phyloP scores from a whole-genome alignment of 2,113 vertebrate genomes.

The Cololabis saira region DNA sequence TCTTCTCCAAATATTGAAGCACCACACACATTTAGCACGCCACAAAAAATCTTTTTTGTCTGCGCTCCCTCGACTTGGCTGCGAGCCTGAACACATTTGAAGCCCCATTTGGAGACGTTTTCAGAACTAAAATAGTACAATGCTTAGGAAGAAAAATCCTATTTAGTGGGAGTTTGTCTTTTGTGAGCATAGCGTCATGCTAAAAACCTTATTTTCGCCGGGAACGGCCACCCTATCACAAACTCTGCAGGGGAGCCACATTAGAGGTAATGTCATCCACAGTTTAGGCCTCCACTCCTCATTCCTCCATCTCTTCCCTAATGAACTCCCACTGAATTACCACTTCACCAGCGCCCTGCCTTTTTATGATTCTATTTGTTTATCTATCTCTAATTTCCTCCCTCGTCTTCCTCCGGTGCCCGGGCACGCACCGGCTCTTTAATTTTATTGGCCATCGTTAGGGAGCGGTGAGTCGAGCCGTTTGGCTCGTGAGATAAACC shows the following conservation, averaged over 20 bases:
- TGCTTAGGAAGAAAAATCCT: slow-evolving; percentile 73
- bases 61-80: slow-evolving; percentile 62
- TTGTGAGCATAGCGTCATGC: slow-evolving; percentile 69
- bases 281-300: slow-evolving; percentile 71
- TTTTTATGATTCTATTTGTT: slow-evolving; percentile 88
- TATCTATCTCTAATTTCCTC: slow-evolving; percentile 82
- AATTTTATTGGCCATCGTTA: slow-evolving; percentile 87
- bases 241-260: slow-evolving; percentile 80
- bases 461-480: slow-evolving; percentile 78
- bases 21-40: slow-evolving; percentile 48
- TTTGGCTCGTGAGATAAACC: slow-evolving; percentile 67
- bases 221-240: slow-evolving; percentile 78
- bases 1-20: slow-evolving; percentile 30
- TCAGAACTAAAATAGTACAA: slow-evolving; percentile 65
- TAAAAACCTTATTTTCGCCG: slow-evolving; percentile 74
- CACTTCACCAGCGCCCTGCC: slow-evolving; percentile 74
- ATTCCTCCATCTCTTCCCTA: slow-evolving; percentile 77
- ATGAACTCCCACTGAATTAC: slow-evolving; percentile 84
- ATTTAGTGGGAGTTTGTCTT: slow-evolving; percentile 77
- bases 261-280: slow-evolving; percentile 82
- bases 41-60: slow-evolving; percentile 67
- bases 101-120: slow-evolving; percentile 69
- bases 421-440: slow-evolving; percentile 64
- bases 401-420: slow-evolving; percentile 60
- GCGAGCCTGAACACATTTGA: slow-evolving; percentile 64